Conservation (phyloP, 2,797 vertebrate genomes). For the Triplophysa yarkandensis region DNA sequence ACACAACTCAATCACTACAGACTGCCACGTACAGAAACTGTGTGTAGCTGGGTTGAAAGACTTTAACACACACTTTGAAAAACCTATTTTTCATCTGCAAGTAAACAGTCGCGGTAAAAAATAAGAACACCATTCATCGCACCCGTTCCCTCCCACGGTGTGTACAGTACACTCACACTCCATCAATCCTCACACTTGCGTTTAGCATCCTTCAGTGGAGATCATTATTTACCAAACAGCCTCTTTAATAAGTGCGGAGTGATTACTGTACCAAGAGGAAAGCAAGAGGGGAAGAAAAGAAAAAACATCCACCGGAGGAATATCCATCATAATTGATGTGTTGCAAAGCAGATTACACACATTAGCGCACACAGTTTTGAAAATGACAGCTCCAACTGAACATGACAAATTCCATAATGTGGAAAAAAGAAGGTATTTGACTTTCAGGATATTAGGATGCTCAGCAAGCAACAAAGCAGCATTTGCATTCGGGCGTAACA, state of each 20-base stretch:
- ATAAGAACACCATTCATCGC: conserved; percentile 50
- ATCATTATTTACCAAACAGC: conserved; percentile 85
- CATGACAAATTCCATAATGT: conserved; percentile 84
- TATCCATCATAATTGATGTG: conserved; percentile 87
- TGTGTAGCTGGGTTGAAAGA: conserved; percentile 11
- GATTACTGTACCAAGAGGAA: conserved; percentile 73
- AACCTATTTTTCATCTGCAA: conserved; percentile 10
- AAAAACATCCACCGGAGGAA: conserved; percentile 71
- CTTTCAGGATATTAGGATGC: conserved; percentile 73
- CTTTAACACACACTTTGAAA: conserved; percentile 30
- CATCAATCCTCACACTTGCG: conserved; percentile 51
- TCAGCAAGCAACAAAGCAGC: conserved; percentile 67
- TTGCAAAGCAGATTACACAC: conserved; percentile 88
- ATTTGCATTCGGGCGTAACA: conserved; percentile 65
- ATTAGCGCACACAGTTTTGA: conserved; percentile 82
- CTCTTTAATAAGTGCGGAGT: conserved; percentile 81
- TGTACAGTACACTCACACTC: conserved; percentile 48
- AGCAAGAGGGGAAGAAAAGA: conserved; percentile 64
- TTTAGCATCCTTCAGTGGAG: conserved; percentile 72
- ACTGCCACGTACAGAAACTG: conserved; percentile 10
- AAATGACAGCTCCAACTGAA: conserved; percentile 84
- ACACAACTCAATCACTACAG: conserved; percentile 6
- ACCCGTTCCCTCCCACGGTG: conserved; percentile 17
- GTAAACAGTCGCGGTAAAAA: conserved; percentile 33
- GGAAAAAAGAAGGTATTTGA: conserved; percentile 62